Conservation (phyloP, 2,888 invertebrate genomes). For the Lutraria lutraria region DNA sequence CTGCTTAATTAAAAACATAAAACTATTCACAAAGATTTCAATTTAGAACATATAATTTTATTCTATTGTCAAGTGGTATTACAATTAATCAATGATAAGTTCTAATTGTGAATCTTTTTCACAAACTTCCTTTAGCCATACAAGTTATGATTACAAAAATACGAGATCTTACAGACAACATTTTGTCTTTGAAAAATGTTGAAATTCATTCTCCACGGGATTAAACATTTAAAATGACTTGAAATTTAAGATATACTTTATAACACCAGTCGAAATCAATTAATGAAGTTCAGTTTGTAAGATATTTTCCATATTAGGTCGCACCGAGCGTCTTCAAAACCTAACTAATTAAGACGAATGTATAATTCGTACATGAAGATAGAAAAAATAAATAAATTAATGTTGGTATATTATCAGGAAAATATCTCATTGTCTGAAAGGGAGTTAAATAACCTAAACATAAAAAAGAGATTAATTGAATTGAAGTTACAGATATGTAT, state of each 20-base stretch:
- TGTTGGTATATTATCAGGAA: neutral
- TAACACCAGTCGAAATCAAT: neutral
- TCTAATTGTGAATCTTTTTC: no score
- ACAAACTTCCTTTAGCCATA: no score
- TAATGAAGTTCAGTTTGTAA: neutral
- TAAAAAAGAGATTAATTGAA: neutral
- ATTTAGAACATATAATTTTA: no score
- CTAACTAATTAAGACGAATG: neutral
- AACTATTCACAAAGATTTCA: no score
- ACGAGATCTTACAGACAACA: no score
- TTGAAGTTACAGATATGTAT: no score
- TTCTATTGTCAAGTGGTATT: no score
- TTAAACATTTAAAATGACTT: neutral
- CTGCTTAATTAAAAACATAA: no score
- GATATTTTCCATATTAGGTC: neutral
- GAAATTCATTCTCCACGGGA: no score
- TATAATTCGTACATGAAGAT: neutral
- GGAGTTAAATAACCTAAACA: neutral
- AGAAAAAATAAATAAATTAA: neutral
- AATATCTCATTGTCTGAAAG: neutral
- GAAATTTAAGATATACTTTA: neutral
- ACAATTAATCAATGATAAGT: no score
- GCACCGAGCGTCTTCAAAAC: neutral
- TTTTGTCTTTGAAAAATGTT: no score
- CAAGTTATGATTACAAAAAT: no score